Evolutionary conservation across 2,113 vertebrate species (phyloP).

Genomic region (Trogon melanurus): DNA sequence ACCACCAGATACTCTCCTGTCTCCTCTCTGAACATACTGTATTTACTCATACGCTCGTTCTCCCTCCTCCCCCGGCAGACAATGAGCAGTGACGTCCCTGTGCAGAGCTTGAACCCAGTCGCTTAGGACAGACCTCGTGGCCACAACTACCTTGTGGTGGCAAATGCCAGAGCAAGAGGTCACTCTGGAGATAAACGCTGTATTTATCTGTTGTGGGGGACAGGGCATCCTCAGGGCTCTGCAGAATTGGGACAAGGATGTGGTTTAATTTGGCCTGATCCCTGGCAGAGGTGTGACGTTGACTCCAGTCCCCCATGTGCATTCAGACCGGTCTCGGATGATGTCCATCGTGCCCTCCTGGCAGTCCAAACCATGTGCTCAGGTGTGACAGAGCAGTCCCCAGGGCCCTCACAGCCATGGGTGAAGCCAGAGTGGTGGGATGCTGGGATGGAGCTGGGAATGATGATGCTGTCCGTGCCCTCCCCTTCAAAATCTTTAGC

Average conservation of each 20-base stretch:
- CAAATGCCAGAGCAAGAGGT: not conserved
- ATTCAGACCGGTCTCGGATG: not conserved
- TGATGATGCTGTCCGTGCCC: not conserved
- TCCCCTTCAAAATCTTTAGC: not conserved
- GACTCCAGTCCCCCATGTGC: not conserved
- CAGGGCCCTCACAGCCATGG: not conserved
- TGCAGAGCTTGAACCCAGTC: not conserved
- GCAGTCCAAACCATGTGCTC: not conserved
- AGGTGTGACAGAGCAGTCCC: not conserved
- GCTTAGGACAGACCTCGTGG: not conserved
- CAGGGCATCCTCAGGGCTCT: not conserved
- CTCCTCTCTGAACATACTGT: conserved; percentile 25
- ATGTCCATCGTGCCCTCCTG: not conserved
- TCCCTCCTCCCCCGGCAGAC: not conserved
- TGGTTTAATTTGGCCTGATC: not conserved
- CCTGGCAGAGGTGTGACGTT: rapidly evolving
- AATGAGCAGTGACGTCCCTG: not conserved
- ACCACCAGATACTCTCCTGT: not conserved
- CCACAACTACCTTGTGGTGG: not conserved
- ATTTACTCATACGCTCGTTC: not conserved
- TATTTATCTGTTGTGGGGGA: not conserved
- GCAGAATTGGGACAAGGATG: not conserved
- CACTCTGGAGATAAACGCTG: not conserved
- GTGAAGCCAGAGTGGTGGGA: rapidly evolving
- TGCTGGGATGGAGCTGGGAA: not conserved